Conservation (phyloP, 2,888 invertebrate genomes). For the Patella depressa region DNA sequence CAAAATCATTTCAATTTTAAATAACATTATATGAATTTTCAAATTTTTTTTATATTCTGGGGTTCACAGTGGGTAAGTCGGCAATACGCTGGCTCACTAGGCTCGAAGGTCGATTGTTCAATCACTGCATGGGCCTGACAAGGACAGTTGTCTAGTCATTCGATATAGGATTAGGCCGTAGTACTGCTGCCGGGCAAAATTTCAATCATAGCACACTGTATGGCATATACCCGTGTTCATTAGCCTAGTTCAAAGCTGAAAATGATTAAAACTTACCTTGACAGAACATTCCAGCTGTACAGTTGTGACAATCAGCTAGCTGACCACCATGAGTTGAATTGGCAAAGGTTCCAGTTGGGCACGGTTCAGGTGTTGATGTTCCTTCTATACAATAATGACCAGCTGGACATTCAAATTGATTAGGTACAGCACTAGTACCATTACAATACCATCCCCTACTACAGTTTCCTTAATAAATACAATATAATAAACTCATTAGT, state of each 20-base stretch:
- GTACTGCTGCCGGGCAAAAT: no score
- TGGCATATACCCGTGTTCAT: no score
- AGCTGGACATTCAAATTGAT: constrained; percentile 61
- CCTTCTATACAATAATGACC: constrained; percentile 66
- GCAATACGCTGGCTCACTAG: no score
- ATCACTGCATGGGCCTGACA: no score
- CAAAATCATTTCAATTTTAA: no score
- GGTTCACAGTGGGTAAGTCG: no score
- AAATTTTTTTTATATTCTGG: background rate
- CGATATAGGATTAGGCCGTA: no score
- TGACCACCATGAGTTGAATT: constrained; percentile 47
- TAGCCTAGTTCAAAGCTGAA: no score
- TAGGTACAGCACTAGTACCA: constrained; percentile 57
- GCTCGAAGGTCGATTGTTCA: no score
- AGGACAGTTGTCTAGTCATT: no score
- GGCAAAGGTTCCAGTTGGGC: constrained; percentile 66
- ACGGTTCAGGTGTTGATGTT: constrained; percentile 54
- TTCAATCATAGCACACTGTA: no score
- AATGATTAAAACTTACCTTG: constrained; percentile 50
- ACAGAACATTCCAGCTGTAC: constrained; percentile 62
- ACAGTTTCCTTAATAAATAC: constrained; percentile 54
- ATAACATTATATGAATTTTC: background rate
- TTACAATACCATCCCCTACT: constrained; percentile 67
- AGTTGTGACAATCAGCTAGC: constrained; percentile 52
- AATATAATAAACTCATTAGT: background rate